These are phyloP conservation scores for Pseudonaja textilis DNA, from an alignment of 2,113 vertebrate species.

Conservation along the genomic window DNA sequence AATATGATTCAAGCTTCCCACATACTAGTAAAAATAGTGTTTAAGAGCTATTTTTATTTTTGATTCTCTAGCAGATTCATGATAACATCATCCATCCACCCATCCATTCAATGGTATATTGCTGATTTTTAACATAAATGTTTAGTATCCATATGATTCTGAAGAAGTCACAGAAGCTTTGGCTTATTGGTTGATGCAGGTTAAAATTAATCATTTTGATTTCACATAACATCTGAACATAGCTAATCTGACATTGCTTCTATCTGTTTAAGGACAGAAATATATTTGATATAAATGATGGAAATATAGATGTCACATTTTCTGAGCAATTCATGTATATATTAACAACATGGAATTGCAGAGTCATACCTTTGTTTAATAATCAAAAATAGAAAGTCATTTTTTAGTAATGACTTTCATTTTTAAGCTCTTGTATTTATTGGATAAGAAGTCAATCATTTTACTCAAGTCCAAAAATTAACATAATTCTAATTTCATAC, in stretches of 20 bases:
- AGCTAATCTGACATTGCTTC: background rate
- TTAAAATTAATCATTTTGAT: background rate
- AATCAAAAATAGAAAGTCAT: background rate
- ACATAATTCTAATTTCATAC: conserved; percentile 20
- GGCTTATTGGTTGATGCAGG: background rate
- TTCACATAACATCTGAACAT: background rate
- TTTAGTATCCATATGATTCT: background rate
- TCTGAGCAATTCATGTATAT: background rate
- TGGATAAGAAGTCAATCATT: background rate
- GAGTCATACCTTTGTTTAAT: background rate
- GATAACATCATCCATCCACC: background rate
- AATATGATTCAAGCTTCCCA: background rate
- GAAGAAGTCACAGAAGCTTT: background rate
- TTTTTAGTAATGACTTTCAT: background rate
- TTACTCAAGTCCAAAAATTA: background rate
- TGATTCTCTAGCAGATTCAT: background rate
- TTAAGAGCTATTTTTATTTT: background rate
- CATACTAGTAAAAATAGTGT: background rate
- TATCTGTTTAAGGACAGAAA: background rate
- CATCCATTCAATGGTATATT: background rate
- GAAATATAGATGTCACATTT: background rate
- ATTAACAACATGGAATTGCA: background rate
- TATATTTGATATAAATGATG: background rate
- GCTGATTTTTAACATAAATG: background rate
- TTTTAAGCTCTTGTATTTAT: background rate